Base-by-base conservation (phyloP, 2,113 vertebrate species). In the Holacanthus passer region DNA sequence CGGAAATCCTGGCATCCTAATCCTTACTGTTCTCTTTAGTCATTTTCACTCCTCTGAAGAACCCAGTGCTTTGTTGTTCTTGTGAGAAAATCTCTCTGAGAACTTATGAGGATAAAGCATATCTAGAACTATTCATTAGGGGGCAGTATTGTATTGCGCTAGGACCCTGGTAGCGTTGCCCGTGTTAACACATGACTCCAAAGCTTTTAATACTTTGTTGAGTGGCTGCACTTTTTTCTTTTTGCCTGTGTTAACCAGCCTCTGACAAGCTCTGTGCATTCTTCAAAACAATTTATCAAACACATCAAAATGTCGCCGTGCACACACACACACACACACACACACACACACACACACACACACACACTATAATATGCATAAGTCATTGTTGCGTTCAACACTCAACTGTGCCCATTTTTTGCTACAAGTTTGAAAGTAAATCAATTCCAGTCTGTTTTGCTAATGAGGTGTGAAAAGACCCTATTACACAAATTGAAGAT, bases 391-490 rank as follows among this genome's bases (percentile, higher is more conserved):
- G 60, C 43, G 41, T 52, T 79, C 65, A 73, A 14, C 74, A 50
- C 76, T 83, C 79, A 70, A 48, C 55, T 78, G 12, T 81, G 43
- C 74, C 64, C 37, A 32, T 69, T 88, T 63, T 88, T 75, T 70
- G 83, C 73, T 31, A 5, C 59, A 9, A 65, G 52, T 86, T 65
- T 83, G 77, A 77, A 84, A 83, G 85, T 85, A 86, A 89, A 89
- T 93, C 89, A 85, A 47, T 66, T 64, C 48, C 76, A 59, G 84
- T 90, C 73, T 90, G 69, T 88, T 89, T 83, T 68, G 63, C 84
- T 94, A 94, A 93, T 91, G 94, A 93, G 88, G 85, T 94, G 93
- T 90, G 91, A 94, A 94, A 94, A 93, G 91, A 93, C 47, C 74
- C 73, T 73, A 95, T 94, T 90, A 87, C 79, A 85, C 78, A 74